Conservation (phyloP, 2,888 invertebrate species). For the Pseudanteris insignis region DNA sequence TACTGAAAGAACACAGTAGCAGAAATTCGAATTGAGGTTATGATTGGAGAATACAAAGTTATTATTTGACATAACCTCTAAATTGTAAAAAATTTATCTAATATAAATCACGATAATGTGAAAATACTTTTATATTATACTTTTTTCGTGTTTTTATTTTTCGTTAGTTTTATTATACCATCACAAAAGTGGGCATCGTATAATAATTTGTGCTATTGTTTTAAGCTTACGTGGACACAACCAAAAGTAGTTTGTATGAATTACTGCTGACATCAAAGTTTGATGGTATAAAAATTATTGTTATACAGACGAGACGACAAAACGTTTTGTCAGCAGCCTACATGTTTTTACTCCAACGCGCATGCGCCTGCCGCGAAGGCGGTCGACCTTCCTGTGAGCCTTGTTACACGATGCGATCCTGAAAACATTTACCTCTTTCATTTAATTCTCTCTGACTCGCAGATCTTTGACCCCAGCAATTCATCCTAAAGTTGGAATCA, state of each 20-base stretch:
- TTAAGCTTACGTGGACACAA: slow-evolving; percentile 15
- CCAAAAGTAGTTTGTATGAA: slow-evolving; percentile 27
- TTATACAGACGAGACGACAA: slow-evolving; percentile 37
- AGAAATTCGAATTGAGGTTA: no score
- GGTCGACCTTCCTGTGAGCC: slow-evolving; percentile 61
- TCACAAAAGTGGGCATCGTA: no score
- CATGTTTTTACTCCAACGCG: slow-evolving; percentile 40
- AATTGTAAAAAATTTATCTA: no score
- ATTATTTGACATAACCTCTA: no score
- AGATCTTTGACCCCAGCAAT: slow-evolving; percentile 37
- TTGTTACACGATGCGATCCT: slow-evolving; percentile 57
- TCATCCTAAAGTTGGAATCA: no score
- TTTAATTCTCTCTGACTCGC: slow-evolving; percentile 34
- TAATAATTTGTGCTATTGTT: background rate
- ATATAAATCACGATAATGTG: no score
- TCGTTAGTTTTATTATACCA: no score
- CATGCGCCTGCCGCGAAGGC: slow-evolving; percentile 50
- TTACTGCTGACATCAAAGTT: slow-evolving; percentile 34
- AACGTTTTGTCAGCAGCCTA: slow-evolving; percentile 39
- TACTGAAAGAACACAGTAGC: no score
- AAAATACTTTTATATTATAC: no score
- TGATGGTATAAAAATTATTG: slow-evolving; percentile 36
- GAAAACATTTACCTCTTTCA: slow-evolving; percentile 53
- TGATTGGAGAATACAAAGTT: no score
- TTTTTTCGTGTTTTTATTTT: no score